Conservation (phyloP, 1,140 invertebrate genomes). For the Ips nitidus region DNA sequence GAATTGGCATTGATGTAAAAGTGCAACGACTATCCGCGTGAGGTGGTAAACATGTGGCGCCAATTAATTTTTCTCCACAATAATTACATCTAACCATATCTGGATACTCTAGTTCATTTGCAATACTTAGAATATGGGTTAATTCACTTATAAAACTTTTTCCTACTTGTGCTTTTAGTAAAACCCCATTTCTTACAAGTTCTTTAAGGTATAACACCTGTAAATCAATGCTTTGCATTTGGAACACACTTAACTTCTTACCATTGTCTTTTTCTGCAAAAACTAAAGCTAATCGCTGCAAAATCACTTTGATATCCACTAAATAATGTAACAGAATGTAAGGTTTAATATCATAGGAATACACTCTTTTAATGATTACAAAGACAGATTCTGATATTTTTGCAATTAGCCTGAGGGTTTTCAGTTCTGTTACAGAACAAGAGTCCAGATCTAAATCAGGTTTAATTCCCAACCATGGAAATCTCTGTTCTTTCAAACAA, state of each 20-base stretch:
- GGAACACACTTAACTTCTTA: conserved; percentile 39
- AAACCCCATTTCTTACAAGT: conserved; percentile 40
- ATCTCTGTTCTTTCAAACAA: conserved; percentile 43
- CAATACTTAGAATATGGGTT: conserved; percentile 37
- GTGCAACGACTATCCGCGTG: conserved; percentile 44
- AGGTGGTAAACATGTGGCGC: conserved; percentile 40
- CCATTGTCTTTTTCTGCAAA: conserved; percentile 31
- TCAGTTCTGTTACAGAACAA: conserved; percentile 38
- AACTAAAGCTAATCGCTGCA: conserved; percentile 39
- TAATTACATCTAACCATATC: conserved; percentile 40
- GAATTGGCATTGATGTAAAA: conserved; percentile 46
- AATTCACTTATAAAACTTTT: conserved; percentile 42
- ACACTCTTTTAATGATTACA: conserved; percentile 34
- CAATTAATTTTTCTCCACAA: conserved; percentile 48
- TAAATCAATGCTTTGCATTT: conserved; percentile 41
- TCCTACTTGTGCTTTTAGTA: conserved; percentile 41
- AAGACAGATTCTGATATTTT: conserved; percentile 45
- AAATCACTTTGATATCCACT: conserved; percentile 41
- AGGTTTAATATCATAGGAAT: conserved; percentile 43
- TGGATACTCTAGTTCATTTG: conserved; percentile 45
- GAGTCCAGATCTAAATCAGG: conserved; percentile 40
- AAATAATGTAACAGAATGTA: conserved; percentile 43
- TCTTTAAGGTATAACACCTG: conserved; percentile 46
- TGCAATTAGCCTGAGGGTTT: conserved; percentile 42
- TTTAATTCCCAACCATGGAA: conserved; percentile 43